Conservation (phyloP, 1,140 invertebrate species). For the Harpegnathos saltator region DNA sequence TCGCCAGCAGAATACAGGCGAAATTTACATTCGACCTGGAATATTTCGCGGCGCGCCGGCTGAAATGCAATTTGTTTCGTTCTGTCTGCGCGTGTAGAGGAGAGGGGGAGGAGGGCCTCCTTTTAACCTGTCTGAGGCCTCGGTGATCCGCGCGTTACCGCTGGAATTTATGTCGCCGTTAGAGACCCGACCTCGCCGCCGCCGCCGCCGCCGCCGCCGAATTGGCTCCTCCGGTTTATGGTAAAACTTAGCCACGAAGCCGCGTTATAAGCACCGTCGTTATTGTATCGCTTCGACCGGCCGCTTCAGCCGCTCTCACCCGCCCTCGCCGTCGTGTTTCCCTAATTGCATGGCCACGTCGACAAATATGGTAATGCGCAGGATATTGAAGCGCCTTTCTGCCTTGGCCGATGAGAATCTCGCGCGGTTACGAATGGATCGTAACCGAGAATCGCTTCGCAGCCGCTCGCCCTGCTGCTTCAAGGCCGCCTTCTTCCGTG, state of each 20-base stretch:
- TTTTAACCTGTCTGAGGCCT: constrained; percentile 63
- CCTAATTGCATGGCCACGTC: constrained; percentile 9
- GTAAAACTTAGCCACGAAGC: constrained; percentile 13
- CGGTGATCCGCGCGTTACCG: constrained; percentile 44
- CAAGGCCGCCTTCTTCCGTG: not conserved
- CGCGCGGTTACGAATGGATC: not conserved
- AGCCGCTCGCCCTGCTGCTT: not conserved
- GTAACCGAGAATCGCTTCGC: not conserved
- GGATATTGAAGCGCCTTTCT: not conserved
- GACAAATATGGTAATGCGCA: not conserved
- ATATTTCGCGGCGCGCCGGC: constrained; percentile 69
- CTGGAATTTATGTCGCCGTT: constrained; percentile 61
- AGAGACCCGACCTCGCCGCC: constrained; percentile 34
- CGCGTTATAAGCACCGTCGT: constrained; percentile 6
- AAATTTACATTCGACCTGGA: constrained; percentile 76
- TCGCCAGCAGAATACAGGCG: constrained; percentile 42
- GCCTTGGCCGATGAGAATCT: constrained; percentile 17
- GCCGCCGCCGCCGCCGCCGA: not conserved
- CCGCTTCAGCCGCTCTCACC: too few species aligned
- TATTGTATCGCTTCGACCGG: constrained; percentile 3
- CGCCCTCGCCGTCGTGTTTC: not conserved
- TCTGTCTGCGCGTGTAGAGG: constrained; percentile 56
- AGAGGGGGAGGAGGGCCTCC: not conserved
- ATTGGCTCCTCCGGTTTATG: constrained; percentile 44
- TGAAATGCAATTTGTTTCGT: constrained; percentile 74